phyloP scores from a whole-genome alignment of 2,888 invertebrate species.

The Xylota segnis region DNA sequence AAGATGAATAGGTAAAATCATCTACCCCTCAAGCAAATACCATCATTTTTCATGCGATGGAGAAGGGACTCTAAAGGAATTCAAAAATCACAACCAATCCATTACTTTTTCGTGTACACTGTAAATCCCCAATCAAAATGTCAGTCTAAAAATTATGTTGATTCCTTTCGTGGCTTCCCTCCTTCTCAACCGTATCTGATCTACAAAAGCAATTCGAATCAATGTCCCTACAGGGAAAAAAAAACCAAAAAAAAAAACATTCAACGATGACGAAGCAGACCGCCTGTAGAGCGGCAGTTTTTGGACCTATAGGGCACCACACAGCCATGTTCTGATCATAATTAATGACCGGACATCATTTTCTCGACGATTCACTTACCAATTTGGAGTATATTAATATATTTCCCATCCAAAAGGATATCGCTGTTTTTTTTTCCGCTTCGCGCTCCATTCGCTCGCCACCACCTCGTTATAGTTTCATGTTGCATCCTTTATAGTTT shows the following conservation, averaged over 20 bases:
- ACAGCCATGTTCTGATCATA: conserved; percentile 40
- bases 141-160: conserved; percentile 50
- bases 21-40: no score
- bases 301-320: conserved; percentile 45
- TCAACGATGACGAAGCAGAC: conserved; percentile 66
- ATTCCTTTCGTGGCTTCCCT: conserved; percentile 12
- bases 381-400: conserved; percentile 75
- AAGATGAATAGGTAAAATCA: no score
- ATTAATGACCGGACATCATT: conserved; percentile 75
- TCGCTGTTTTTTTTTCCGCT: not conserved
- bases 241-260: not conserved
- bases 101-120: conserved; percentile 5
- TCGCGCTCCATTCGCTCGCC: not conserved
- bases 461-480: conserved; percentile 12
- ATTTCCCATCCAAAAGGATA: conserved; percentile 54
- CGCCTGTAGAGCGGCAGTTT: conserved; percentile 61
- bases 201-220: conserved; percentile 47
- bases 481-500: conserved; percentile 64
- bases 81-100: not conserved
- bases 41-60: no score
- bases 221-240: not conserved
- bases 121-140: conserved; percentile 54
- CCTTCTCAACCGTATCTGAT: not conserved
- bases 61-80: no score
- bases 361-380: conserved; percentile 75